Conservation (phyloP, 2,888 invertebrate species). For the Noctua janthina region DNA sequence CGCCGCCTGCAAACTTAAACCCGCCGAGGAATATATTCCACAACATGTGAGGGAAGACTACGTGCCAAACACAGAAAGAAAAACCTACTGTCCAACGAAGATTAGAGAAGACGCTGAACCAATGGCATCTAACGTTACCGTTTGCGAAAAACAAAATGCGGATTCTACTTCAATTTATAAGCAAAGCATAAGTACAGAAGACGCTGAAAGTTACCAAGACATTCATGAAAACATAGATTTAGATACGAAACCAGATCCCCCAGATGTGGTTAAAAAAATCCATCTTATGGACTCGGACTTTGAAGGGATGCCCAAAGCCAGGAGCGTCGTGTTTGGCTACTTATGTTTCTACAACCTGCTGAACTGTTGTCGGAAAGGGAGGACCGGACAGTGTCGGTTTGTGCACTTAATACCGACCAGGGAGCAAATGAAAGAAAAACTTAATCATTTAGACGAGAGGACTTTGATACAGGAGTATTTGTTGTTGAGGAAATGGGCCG, state of each 20-base stretch:
- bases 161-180: constrained; percentile 79
- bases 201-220: constrained; percentile 43
- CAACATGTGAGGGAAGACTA: constrained; percentile 57
- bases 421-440: constrained; percentile 54
- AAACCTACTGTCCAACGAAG: constrained; percentile 75
- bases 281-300: constrained; percentile 53
- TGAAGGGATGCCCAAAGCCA: constrained; percentile 47
- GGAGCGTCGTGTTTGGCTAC: constrained; percentile 72
- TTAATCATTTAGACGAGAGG: constrained; percentile 67
- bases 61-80: constrained; percentile 46
- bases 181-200: constrained; percentile 58
- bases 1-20: constrained; percentile 4
- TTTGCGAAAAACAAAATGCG: constrained; percentile 81
- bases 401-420: constrained; percentile 67
- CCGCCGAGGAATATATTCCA: constrained; percentile 77
- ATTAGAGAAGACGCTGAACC: constrained; percentile 30
- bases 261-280: constrained; percentile 35
- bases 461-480: constrained; percentile 78
- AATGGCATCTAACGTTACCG: constrained; percentile 27
- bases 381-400: constrained; percentile 68
- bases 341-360: constrained; percentile 78
- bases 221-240: constrained; percentile 47
- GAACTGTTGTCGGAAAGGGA: constrained; percentile 70
- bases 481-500: constrained; percentile 64
- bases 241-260: constrained; percentile 34